phyloP scores from a whole-genome alignment of 1,140 invertebrate species.

The Sminthurides bifidus region DNA sequence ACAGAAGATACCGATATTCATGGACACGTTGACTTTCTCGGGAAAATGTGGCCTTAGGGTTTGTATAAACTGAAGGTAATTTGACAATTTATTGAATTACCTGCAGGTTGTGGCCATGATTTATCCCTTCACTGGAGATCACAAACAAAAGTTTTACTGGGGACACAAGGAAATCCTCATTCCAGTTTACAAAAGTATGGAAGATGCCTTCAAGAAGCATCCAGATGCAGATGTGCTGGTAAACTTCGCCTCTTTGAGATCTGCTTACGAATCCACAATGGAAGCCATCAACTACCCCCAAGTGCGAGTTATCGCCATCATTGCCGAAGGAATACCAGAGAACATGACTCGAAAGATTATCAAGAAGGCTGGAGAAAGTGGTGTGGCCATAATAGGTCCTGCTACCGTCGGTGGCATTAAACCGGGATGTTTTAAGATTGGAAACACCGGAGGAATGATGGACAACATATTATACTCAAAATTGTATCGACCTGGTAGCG shows the following conservation, averaged over 20 bases:
- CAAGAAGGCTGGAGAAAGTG: conserved; percentile 66
- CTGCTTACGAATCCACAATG: conserved; percentile 92
- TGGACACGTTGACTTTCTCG: no score
- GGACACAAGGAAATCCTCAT: conserved; percentile 96
- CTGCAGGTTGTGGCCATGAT: conserved; percentile 79
- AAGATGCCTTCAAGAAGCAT: conserved; percentile 90
- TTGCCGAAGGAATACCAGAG: conserved; percentile 90
- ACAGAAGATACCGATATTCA: no score
- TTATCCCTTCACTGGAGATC: conserved; percentile 97
- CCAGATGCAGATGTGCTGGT: conserved; percentile 90
- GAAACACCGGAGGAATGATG: conserved; percentile 98
- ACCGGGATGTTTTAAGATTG: conserved; percentile 98
- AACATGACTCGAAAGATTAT: conserved; percentile 84
- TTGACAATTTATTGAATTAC: no score
- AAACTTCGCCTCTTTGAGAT: conserved; percentile 96
- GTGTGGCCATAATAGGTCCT: conserved; percentile 83
- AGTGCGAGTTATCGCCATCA: conserved; percentile 94
- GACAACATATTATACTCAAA: conserved; percentile 98
- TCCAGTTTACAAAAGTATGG: conserved; percentile 94
- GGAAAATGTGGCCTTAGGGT: no score
- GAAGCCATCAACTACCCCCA: conserved; percentile 80
- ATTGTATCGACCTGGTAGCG: conserved; percentile 88
- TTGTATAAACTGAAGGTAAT: no score
- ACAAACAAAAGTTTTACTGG: conserved; percentile 99
- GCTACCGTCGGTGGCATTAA: conserved; percentile 95